These are phyloP conservation scores for Panzeria rudis DNA, from an alignment of 2,888 invertebrate species.

Conservation along the genomic window DNA sequence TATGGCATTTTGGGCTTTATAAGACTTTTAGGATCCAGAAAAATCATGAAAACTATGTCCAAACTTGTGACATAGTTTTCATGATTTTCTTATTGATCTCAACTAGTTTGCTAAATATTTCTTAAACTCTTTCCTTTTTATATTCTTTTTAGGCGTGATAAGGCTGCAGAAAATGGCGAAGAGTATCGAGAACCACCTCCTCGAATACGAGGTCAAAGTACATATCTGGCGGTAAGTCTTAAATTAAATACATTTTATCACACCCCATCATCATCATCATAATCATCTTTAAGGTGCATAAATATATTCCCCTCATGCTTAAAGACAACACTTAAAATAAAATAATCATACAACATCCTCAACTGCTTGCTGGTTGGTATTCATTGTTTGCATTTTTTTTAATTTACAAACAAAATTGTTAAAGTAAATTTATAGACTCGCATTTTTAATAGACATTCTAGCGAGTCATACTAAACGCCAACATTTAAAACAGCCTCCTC, in stretches of 20 bases:
- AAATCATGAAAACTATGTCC: too few relatives aligned
- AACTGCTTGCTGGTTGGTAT: slow-evolving; percentile 8
- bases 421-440: slow-evolving; percentile 66
- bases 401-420: slow-evolving; percentile 57
- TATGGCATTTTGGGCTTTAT: too few relatives aligned
- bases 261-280: slow-evolving; percentile 12
- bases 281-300: neutral
- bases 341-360: slow-evolving; percentile 34
- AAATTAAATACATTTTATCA: slow-evolving; percentile 41
- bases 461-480: slow-evolving; percentile 50
- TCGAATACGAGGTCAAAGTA: slow-evolving; percentile 78
- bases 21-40: too few relatives aligned
- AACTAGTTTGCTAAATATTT: neutral
- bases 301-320: slow-evolving; percentile 19
- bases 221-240: slow-evolving; percentile 78
- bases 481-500: slow-evolving; percentile 31
- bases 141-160: slow-evolving; percentile 76
- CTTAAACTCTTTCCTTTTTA: neutral
- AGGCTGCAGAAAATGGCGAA: slow-evolving; percentile 77
- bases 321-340: slow-evolving; percentile 21
- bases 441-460: slow-evolving; percentile 62
- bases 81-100: neutral
- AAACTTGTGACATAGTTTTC: too few relatives aligned
- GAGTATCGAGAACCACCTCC: slow-evolving; percentile 76
- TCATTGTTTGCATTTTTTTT: slow-evolving; percentile 23